Evolutionary conservation across 2,113 vertebrate species (phyloP).

Genomic region (Psammodynastes pulverulentus): DNA sequence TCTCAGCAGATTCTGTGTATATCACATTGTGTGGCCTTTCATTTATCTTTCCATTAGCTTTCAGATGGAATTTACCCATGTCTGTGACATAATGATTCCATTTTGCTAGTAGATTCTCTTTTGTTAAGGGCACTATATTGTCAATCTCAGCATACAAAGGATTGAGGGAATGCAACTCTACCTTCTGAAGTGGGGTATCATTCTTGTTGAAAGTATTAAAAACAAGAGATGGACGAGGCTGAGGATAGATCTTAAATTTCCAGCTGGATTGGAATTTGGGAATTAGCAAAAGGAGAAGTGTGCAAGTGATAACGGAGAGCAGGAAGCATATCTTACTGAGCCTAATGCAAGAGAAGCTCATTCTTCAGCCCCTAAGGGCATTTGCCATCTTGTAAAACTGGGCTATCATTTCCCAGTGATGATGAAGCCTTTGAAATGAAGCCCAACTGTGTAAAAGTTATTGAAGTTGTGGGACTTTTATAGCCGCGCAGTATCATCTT

Average conservation of each 20-base stretch:
- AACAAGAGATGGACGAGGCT: background rate
- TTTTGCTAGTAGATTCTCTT: conserved; percentile 14
- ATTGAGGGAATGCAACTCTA: background rate
- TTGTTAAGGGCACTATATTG: conserved; percentile 3
- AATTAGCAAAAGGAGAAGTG: conserved; percentile 78
- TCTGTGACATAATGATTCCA: background rate
- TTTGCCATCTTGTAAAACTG: conserved; percentile 39
- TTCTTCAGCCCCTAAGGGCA: conserved; percentile 77
- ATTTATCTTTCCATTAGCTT: background rate
- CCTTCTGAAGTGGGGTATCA: background rate
- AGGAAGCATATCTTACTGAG: conserved; percentile 83
- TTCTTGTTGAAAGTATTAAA: conserved; percentile 6
- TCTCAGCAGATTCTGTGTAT: background rate
- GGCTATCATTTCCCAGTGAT: conserved; percentile 11
- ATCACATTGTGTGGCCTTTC: background rate
- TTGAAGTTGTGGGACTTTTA: background rate
- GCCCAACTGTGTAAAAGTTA: background rate
- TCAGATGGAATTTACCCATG: conserved; percentile 24
- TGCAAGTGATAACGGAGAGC: conserved; percentile 76
- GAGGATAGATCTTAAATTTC: conserved; percentile 6
- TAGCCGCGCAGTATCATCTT: background rate
- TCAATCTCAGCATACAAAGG: conserved; percentile 13
- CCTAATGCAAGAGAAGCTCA: conserved; percentile 74
- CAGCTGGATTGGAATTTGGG: conserved; percentile 38
- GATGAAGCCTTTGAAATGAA: background rate